These are phyloP conservation scores for Trichogramma dendrolimi DNA, from an alignment of 2,888 invertebrate species.

Conservation along the genomic window DNA sequence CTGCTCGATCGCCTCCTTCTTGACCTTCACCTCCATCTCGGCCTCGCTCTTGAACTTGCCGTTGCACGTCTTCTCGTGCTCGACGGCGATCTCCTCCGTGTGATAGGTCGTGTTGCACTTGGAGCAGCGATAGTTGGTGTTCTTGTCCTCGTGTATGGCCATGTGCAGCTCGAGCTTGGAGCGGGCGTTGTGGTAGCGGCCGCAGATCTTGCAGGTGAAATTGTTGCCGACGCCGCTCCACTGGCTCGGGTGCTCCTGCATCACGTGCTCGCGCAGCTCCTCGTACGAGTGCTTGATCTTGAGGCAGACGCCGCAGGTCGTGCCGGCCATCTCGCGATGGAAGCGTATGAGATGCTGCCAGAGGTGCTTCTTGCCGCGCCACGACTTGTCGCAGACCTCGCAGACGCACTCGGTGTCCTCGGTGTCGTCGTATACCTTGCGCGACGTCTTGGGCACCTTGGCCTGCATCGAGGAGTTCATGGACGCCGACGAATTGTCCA, in stretches of 20 bases:
- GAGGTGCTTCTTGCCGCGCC: conserved; percentile 60
- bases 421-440: conserved; percentile 57
- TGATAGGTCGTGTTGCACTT: conserved; percentile 44
- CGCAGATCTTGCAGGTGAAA: conserved; percentile 57
- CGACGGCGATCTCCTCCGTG: conserved; percentile 39
- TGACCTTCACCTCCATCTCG: conserved; percentile 17
- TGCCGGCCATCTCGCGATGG: conserved; percentile 58
- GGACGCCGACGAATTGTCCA: conserved; percentile 25
- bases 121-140: conserved; percentile 41
- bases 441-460: conserved; percentile 31
- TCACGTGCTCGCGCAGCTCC: conserved; percentile 54
- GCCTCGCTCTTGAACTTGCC: conserved; percentile 29
- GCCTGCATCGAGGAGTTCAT: conserved; percentile 48
- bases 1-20: conserved; percentile 25
- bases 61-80: conserved; percentile 40
- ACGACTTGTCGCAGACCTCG: conserved; percentile 60
- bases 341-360: conserved; percentile 61
- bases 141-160: conserved; percentile 57
- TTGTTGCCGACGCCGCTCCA: conserved; percentile 57
- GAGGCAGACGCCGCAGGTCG: conserved; percentile 60
- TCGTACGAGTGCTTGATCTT: conserved; percentile 56
- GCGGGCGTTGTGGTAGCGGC: conserved; percentile 59
- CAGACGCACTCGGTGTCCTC: conserved; percentile 51
- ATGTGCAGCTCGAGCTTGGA: conserved; percentile 58
- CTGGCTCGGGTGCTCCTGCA: conserved; percentile 53